Conservation (phyloP, 1,140 invertebrate species). For the Heterodera schachtii region DNA sequence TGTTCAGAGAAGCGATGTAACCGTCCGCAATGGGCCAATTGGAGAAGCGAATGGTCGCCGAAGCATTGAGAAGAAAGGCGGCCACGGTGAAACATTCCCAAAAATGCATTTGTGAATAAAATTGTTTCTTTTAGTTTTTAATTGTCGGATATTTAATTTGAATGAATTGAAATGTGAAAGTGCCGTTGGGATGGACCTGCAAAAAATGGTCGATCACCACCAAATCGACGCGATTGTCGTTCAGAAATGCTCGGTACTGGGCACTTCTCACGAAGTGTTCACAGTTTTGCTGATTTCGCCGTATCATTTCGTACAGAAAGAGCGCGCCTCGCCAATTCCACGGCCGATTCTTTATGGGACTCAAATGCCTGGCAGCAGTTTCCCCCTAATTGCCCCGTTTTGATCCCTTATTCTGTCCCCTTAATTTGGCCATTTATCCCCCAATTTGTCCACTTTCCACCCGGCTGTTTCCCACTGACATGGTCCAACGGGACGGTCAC, state of each 20-base stretch:
- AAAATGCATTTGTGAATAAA: slow-evolving; percentile 2
- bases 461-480: not conserved
- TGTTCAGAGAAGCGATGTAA: slow-evolving; percentile 54
- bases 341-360: slow-evolving; percentile 1
- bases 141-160: too few relatives aligned
- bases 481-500: slow-evolving; percentile 50
- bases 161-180: too few relatives aligned
- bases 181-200: slow-evolving; percentile 37
- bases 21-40: slow-evolving; percentile 63
- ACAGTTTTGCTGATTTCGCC: slow-evolving; percentile 45
- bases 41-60: slow-evolving; percentile 56
- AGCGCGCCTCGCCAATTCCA: slow-evolving; percentile 15
- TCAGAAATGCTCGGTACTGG: slow-evolving; percentile 39
- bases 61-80: slow-evolving; percentile 50
- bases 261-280: slow-evolving; percentile 39
- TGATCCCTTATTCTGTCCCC: too few relatives aligned
- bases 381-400: too few relatives aligned
- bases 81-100: slow-evolving; percentile 58
- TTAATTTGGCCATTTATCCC: too few relatives aligned
- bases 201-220: slow-evolving; percentile 60
- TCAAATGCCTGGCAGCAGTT: not conserved
- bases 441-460: too few relatives aligned
- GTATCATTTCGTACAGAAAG: slow-evolving; percentile 37
- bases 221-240: slow-evolving; percentile 37
- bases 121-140: too few relatives aligned